Conservation (phyloP, 2,888 invertebrate genomes). For the Ypsolopha sequella region DNA sequence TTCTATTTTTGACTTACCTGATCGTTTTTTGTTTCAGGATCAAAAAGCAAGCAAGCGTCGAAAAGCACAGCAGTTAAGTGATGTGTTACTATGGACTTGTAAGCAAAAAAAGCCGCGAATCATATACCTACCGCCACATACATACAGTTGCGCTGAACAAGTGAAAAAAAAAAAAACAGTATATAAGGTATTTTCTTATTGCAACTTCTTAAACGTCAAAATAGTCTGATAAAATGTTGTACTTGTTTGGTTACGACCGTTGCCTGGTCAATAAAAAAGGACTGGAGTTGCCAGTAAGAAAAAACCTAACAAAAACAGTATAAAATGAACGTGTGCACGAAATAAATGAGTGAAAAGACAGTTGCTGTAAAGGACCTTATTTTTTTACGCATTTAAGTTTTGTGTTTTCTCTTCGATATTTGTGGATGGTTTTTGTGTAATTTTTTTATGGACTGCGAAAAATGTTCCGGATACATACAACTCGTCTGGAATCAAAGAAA, state of each 20-base stretch:
- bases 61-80: constrained; percentile 51
- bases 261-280: neutral
- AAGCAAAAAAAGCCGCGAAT: constrained; percentile 50
- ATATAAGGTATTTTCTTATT: too few relatives aligned
- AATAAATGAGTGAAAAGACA: too few relatives aligned
- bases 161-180: constrained; percentile 25
- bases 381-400: too few relatives aligned
- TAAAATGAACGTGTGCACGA: neutral
- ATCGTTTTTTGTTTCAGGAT: constrained; percentile 27
- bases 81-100: constrained; percentile 63
- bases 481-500: too few relatives aligned
- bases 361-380: too few relatives aligned
- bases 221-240: too few relatives aligned
- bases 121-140: constrained; percentile 24
- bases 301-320: constrained; percentile 19
- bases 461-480: too few relatives aligned
- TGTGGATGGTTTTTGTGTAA: too few relatives aligned
- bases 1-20: neutral
- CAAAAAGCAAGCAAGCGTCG: constrained; percentile 22
- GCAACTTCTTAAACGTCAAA: too few relatives aligned
- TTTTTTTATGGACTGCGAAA: too few relatives aligned
- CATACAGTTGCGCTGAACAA: constrained; percentile 24
- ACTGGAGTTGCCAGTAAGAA: constrained; percentile 14
- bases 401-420: too few relatives aligned
- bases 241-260: too few relatives aligned